phyloP scores from a whole-genome alignment of 2,888 invertebrate species.

The Gryllus longicercus region DNA sequence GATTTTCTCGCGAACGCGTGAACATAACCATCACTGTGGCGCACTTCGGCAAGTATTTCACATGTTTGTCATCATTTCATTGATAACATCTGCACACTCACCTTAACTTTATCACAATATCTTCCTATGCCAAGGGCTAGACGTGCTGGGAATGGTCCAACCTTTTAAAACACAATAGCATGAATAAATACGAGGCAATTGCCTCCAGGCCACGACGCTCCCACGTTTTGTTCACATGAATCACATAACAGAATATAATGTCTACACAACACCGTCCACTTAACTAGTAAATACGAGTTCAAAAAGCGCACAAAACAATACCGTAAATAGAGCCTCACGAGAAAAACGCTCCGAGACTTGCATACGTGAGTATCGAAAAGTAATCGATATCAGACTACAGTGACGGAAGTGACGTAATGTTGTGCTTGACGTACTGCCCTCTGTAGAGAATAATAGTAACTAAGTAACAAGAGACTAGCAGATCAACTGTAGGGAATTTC shows the following conservation, averaged over 20 bases:
- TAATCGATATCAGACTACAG: conserved; percentile 3
- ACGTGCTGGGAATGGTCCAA: background rate
- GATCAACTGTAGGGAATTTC: no score
- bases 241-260: background rate
- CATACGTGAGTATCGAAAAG: conserved; percentile 17
- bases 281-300: background rate
- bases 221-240: background rate
- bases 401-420: conserved; percentile 30
- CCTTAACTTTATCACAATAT: background rate
- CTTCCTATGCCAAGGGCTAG: background rate
- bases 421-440: conserved; percentile 24
- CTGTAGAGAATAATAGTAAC: conserved; percentile 18
- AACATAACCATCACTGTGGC: background rate
- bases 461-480: background rate
- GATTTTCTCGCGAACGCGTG: background rate
- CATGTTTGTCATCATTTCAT: background rate
- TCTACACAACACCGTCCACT: background rate
- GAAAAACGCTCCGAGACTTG: conserved; percentile 17
- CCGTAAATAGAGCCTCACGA: conserved; percentile 17
- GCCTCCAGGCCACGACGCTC: background rate
- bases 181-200: background rate
- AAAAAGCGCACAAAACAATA: conserved; percentile 7
- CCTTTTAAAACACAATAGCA: background rate
- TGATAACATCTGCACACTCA: background rate
- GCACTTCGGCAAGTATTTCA: background rate